These are phyloP conservation scores for Guaruba guarouba DNA, from an alignment of 2,113 vertebrate genomes.

Conservation along the genomic window DNA sequence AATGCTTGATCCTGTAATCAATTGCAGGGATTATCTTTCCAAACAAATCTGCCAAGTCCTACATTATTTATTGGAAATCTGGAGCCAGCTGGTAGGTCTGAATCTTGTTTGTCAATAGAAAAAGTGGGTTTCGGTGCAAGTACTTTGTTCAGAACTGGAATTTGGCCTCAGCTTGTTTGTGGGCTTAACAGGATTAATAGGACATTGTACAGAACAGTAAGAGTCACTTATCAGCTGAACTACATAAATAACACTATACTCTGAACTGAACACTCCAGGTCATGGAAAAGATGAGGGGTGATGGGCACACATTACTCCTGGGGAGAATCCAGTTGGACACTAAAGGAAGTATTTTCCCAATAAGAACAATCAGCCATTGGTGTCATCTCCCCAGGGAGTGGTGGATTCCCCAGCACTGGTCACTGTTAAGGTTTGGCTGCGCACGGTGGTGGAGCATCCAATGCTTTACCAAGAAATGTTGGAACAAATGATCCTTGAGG, in stretches of 20 bases:
- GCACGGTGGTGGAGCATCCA: not conserved
- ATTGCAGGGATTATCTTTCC: not conserved
- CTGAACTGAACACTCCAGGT: not conserved
- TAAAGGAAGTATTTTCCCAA: not conserved
- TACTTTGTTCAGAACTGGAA: not conserved
- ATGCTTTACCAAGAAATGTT: not conserved
- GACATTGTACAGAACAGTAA: accelerated
- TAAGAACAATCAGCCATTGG: not conserved
- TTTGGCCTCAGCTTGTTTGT: not conserved
- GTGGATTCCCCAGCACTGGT: not conserved
- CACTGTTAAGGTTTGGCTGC: not conserved
- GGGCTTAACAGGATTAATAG: not conserved
- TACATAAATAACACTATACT: not conserved
- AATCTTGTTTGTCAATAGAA: not conserved
- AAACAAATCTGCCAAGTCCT: not conserved
- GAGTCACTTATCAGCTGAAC: not conserved
- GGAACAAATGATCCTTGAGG: not conserved
- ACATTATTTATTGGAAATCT: not conserved
- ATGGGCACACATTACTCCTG: not conserved
- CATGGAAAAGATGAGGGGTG: not conserved
- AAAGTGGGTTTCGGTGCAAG: not conserved
- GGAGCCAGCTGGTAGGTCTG: not conserved
- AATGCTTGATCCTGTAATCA: not conserved
- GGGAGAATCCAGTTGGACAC: not conserved
- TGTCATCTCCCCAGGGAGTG: not conserved